phyloP scores from a whole-genome alignment of 2,797 vertebrate genomes.

The Nyctibius grandis region DNA sequence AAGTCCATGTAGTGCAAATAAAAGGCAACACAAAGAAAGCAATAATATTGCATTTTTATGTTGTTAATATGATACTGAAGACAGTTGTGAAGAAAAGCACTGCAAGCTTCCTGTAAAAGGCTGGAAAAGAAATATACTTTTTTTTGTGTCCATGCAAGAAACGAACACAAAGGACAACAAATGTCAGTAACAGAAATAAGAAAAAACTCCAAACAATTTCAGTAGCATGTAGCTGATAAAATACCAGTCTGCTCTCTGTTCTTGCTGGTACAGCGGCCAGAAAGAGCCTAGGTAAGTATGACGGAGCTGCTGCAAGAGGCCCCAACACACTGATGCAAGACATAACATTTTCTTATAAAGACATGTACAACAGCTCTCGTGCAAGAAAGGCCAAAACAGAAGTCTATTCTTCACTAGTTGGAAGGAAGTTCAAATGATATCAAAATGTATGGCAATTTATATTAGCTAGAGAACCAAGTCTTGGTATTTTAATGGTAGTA shows the following conservation, averaged over 20 bases:
- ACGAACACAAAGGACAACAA: background rate
- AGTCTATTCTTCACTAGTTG: background rate
- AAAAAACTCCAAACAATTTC: background rate
- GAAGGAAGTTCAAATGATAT: background rate
- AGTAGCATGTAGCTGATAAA: background rate
- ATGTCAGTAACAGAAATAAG: background rate
- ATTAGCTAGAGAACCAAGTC: background rate
- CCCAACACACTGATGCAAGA: background rate
- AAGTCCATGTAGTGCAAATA: background rate
- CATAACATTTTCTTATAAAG: background rate
- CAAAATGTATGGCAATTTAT: background rate
- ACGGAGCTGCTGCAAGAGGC: background rate
- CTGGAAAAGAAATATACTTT: background rate
- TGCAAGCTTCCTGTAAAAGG: background rate
- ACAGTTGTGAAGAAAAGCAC: background rate
- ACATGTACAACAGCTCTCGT: background rate
- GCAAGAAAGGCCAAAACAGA: background rate
- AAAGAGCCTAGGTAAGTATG: background rate
- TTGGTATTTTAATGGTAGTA: background rate
- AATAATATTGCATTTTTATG: background rate
- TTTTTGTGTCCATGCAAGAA: background rate
- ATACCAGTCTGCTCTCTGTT: background rate
- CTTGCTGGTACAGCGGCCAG: background rate
- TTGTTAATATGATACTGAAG: background rate
- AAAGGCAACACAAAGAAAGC: background rate